Evolutionary conservation across 2,888 invertebrate species (phyloP).

Genomic region (Plagodis dolabraria): DNA sequence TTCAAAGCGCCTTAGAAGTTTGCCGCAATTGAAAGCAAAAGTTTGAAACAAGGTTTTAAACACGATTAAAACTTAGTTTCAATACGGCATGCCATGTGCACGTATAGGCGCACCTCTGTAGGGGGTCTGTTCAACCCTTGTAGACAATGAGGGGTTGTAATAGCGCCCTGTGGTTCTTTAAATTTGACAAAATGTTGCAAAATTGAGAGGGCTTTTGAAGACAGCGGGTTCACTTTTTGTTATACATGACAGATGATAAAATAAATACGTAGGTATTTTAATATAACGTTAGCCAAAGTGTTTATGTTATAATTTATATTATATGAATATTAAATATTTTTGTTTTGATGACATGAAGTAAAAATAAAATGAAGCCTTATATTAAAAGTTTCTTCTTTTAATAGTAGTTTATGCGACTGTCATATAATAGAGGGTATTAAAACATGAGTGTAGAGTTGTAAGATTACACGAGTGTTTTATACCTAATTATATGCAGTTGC

Average conservation of each 20-base stretch:
- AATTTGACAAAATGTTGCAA: slow-evolving; percentile 57
- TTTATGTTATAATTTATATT: too few relatives aligned
- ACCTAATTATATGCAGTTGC: too few relatives aligned
- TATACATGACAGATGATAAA: background rate
- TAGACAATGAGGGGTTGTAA: slow-evolving; percentile 45
- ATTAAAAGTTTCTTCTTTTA: too few relatives aligned
- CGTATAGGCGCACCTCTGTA: slow-evolving; percentile 46
- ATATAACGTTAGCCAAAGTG: too few relatives aligned
- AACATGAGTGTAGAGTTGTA: too few relatives aligned
- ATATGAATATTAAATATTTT: too few relatives aligned
- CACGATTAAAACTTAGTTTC: slow-evolving; percentile 20
- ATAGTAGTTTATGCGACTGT: too few relatives aligned
- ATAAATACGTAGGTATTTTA: background rate
- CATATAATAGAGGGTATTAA: too few relatives aligned
- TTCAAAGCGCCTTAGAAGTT: background rate
- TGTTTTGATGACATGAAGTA: too few relatives aligned
- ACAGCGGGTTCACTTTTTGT: slow-evolving; percentile 23
- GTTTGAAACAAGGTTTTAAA: slow-evolving; percentile 23
- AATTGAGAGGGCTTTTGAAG: slow-evolving; percentile 44
- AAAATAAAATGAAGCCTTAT: too few relatives aligned
- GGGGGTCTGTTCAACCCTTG: slow-evolving; percentile 55
- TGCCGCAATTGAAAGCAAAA: slow-evolving; percentile 19
- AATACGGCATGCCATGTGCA: slow-evolving; percentile 71
- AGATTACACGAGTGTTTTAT: too few relatives aligned
- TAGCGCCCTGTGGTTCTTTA: slow-evolving; percentile 65